Percentiles rank a stretch among this genome's conserved stretches.
phyloP scores from a whole-genome alignment of 2,797 vertebrate genomes.

The Enteromius treurensis region DNA sequence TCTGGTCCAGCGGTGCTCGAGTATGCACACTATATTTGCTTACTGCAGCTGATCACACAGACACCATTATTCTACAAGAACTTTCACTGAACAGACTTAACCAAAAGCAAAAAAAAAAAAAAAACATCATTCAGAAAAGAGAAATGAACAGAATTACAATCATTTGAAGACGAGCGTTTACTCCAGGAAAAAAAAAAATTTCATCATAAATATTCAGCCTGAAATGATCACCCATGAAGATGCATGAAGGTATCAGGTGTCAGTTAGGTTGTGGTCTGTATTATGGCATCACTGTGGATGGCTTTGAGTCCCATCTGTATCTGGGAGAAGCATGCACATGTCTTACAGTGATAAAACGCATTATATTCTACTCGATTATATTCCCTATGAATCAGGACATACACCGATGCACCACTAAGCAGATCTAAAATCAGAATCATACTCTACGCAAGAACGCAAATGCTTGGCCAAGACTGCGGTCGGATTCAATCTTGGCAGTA shows the following conservation, averaged over 20 bases:
- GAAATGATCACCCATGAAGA: background rate
- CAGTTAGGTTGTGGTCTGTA: constrained; percentile 2
- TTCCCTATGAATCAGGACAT: constrained; percentile 16
- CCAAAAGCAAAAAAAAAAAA: background rate
- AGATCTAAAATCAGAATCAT: constrained; percentile 23
- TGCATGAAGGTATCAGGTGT: background rate
- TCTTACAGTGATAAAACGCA: background rate
- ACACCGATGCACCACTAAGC: constrained; percentile 38
- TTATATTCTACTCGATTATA: background rate
- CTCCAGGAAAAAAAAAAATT: background rate
- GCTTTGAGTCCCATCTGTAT: constrained; percentile 1
- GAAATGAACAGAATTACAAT: constrained; percentile 3
- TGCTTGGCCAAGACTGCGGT: background rate
- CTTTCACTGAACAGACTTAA: constrained; percentile 12
- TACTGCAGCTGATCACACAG: constrained; percentile 39
- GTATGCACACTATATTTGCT: constrained; percentile 14
- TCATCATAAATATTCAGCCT: constrained; percentile 7
- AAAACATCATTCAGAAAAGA: background rate
- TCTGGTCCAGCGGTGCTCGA: constrained; percentile 10
- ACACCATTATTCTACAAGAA: constrained; percentile 40
- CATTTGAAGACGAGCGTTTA: background rate
- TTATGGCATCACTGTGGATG: background rate
- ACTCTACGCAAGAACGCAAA: background rate
- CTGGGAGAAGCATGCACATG: background rate
- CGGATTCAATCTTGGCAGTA: background rate